These are phyloP conservation scores for Prunella himalayana DNA, from an alignment of 2,113 vertebrate species.

Conservation along the genomic window DNA sequence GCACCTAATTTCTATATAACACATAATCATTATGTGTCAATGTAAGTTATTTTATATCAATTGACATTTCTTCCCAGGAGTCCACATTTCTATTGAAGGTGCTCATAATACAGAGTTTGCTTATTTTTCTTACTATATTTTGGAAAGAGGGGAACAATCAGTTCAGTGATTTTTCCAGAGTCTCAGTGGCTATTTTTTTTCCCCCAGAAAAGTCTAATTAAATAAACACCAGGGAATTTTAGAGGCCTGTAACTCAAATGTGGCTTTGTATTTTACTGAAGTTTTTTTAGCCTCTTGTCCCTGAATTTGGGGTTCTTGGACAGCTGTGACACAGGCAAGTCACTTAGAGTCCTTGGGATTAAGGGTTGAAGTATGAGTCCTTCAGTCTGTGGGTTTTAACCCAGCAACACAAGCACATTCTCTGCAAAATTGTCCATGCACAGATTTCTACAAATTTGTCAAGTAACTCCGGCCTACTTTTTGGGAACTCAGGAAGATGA, in stretches of 20 bases:
- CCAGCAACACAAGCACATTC: neutral
- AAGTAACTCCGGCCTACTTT: neutral
- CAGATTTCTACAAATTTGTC: neutral
- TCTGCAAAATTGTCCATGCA: neutral
- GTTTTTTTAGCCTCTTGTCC: neutral
- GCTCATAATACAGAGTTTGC: neutral
- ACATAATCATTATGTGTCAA: neutral
- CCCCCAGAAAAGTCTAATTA: neutral
- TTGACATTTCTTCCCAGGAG: neutral
- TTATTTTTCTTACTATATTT: neutral
- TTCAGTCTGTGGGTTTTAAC: neutral
- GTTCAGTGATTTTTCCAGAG: neutral
- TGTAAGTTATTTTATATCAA: neutral
- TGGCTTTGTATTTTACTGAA: neutral
- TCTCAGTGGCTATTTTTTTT: neutral
- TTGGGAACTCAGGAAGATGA: neutral
- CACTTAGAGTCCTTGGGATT: neutral
- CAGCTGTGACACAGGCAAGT: neutral
- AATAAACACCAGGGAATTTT: neutral
- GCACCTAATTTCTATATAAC: neutral
- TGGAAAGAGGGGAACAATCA: neutral
- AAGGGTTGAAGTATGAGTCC: neutral
- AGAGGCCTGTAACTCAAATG: neutral
- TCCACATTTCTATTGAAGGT: neutral
- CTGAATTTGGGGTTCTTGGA: neutral